Percentiles rank a stretch among this genome's conserved stretches.
Evolutionary conservation across 1,140 invertebrate genomes (phyloP).

Genomic region (Zophobas morio): DNA sequence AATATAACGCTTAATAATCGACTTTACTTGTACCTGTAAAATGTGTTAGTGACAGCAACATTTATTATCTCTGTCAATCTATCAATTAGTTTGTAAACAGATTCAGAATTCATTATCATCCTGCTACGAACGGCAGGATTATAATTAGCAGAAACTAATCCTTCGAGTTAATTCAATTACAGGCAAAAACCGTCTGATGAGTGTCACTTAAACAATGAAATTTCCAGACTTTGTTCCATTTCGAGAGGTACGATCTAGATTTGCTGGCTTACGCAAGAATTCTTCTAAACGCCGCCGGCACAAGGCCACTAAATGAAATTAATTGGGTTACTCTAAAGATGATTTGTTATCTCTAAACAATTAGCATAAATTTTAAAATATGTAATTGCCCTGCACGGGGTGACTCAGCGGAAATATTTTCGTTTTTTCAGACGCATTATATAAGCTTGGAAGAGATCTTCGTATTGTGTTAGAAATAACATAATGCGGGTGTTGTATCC

Average conservation of each 20-base stretch:
- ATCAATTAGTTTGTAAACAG: constrained; percentile 11
- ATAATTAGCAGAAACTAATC: constrained; percentile 20
- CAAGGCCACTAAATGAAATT: constrained; percentile 15
- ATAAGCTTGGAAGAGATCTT: constrained; percentile 8
- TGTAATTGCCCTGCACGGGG: constrained; percentile 4
- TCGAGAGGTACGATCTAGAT: background rate
- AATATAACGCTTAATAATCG: constrained; percentile 18
- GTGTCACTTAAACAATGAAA: background rate
- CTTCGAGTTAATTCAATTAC: constrained; percentile 11
- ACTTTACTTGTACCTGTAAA: constrained; percentile 9
- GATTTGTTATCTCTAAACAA: constrained; percentile 29
- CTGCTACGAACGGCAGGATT: constrained; percentile 6
- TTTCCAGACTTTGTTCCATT: background rate
- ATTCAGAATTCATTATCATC: constrained; percentile 19
- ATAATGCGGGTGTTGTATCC: constrained; percentile 20
- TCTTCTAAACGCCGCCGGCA: background rate
- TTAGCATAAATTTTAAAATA: constrained; percentile 28
- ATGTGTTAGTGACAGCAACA: constrained; percentile 32
- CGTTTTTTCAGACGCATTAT: constrained; percentile 12
- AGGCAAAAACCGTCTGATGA: background rate
- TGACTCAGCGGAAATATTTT: constrained; percentile 23
- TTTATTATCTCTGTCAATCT: constrained; percentile 25
- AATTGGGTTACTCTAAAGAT: constrained; percentile 25
- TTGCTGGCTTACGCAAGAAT: background rate
- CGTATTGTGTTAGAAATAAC: constrained; percentile 10